Percentiles rank a stretch among this genome's conserved stretches.
phyloP scores from a whole-genome alignment of 2,797 vertebrate genomes.

The Artibeus jamaicensis region DNA sequence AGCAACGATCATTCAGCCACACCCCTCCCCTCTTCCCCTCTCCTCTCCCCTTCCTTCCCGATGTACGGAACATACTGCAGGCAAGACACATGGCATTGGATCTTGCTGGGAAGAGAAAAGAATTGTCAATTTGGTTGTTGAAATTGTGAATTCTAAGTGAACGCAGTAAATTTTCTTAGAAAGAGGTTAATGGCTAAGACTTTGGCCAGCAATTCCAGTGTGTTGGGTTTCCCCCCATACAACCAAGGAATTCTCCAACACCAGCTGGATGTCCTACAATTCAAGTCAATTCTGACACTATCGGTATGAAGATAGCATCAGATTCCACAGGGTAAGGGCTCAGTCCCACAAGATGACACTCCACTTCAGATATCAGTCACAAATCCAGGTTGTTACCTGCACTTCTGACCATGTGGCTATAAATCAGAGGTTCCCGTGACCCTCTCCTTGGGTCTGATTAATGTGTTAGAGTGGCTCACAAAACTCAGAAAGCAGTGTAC shows the following conservation, averaged over 20 bases:
- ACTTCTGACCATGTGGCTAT: not conserved
- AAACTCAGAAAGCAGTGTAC: not conserved
- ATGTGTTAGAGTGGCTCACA: not conserved
- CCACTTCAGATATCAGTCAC: not conserved
- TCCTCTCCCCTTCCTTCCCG: not conserved
- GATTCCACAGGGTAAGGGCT: not conserved
- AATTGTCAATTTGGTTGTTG: not conserved
- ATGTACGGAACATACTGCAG: not conserved
- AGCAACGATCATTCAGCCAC: not conserved
- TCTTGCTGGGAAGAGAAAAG: not conserved
- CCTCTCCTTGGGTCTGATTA: not conserved
- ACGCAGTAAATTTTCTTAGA: not conserved
- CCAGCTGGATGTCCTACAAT: not conserved
- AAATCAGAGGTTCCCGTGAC: not conserved
- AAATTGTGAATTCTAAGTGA: not conserved
- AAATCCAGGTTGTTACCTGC: not conserved
- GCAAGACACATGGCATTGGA: not conserved
- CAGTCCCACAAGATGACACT: not conserved
- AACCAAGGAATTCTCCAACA: not conserved
- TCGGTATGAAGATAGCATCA: not conserved
- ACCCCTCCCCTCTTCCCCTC: rapidly evolving
- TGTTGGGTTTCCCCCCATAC: not conserved
- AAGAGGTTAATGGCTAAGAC: not conserved
- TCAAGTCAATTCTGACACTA: not conserved
- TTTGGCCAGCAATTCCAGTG: not conserved